Conservation (phyloP, 2,888 invertebrate genomes). For the Alcis repandata region DNA sequence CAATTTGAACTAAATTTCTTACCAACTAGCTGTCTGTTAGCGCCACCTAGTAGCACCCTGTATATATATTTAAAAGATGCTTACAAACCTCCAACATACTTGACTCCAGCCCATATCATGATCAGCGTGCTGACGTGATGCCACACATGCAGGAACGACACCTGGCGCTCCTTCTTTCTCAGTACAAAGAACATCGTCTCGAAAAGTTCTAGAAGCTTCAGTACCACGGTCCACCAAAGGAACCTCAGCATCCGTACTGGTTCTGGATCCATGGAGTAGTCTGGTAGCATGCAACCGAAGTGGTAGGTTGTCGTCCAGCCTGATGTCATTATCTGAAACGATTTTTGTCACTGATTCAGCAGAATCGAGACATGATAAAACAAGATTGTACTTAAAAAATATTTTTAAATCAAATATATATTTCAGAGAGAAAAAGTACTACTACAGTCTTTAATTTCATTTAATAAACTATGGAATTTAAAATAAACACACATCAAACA, state of each 20-base stretch:
- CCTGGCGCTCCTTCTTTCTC: slow-evolving; percentile 90
- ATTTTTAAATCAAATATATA: no score
- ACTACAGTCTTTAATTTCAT: no score
- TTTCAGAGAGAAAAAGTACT: no score
- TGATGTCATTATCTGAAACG: slow-evolving; percentile 86
- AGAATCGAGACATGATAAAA: no score
- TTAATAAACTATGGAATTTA: no score
- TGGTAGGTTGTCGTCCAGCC: slow-evolving; percentile 88
- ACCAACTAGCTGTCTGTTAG: no score
- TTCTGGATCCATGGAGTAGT: slow-evolving; percentile 89
- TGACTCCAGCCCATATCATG: slow-evolving; percentile 87
- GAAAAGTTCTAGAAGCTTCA: slow-evolving; percentile 89
- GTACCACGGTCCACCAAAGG: slow-evolving; percentile 88
- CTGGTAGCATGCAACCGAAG: slow-evolving; percentile 90
- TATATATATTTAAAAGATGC: background rate
- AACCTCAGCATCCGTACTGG: slow-evolving; percentile 86
- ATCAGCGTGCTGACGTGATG: slow-evolving; percentile 89
- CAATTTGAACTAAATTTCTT: no score
- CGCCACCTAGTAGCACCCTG: no score
- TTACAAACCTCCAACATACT: slow-evolving; percentile 88
- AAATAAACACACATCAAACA: no score
- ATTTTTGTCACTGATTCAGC: background rate
- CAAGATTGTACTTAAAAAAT: no score
- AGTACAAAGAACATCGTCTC: slow-evolving; percentile 91
- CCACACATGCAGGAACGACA: slow-evolving; percentile 90